A percentile compares a stretch with the other conserved stretches of the same genome.
Evolutionary conservation across 2,888 invertebrate genomes (phyloP).

Genomic region (Bellardia pandia): DNA sequence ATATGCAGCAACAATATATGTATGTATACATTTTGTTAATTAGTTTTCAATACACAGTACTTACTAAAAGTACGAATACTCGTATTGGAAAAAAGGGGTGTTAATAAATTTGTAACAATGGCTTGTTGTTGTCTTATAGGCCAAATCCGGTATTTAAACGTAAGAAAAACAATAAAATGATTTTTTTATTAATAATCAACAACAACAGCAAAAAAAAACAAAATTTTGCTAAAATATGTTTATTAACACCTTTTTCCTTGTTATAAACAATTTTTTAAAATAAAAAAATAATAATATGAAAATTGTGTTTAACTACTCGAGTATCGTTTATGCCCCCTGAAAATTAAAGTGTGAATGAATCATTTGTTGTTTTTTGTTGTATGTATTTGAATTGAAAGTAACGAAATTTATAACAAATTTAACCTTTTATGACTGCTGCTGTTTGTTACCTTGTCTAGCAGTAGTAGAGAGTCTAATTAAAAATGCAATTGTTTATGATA

Average conservation of each 20-base stretch:
- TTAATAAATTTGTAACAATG: constrained; percentile 57
- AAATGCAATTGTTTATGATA: constrained; percentile 42
- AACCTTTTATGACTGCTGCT: constrained; percentile 46
- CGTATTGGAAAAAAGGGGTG: constrained; percentile 36
- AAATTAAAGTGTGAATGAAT: constrained; percentile 56
- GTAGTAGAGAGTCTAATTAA: constrained; percentile 48
- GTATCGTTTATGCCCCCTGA: constrained; percentile 27
- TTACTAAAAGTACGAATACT: neutral
- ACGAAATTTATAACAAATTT: constrained; percentile 51
- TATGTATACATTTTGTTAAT: constrained; percentile 50
- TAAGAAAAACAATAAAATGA: constrained; percentile 35
- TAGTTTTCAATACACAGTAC: constrained; percentile 49
- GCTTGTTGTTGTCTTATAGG: neutral
- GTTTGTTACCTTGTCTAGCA: neutral
- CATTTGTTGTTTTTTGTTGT: constrained; percentile 21
- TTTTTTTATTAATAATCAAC: constrained; percentile 35
- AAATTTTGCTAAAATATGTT: constrained; percentile 52
- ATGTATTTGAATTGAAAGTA: constrained; percentile 24
- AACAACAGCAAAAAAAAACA: neutral
- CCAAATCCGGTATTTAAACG: constrained; percentile 50
- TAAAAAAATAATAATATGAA: constrained; percentile 6
- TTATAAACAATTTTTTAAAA: neutral
- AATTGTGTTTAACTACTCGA: constrained; percentile 26
- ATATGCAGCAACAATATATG: constrained; percentile 11
- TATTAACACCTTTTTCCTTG: constrained; percentile 64